These are phyloP conservation scores for Xerus inauris DNA, from an alignment of 2,113 vertebrate genomes.

Conservation along the genomic window DNA sequence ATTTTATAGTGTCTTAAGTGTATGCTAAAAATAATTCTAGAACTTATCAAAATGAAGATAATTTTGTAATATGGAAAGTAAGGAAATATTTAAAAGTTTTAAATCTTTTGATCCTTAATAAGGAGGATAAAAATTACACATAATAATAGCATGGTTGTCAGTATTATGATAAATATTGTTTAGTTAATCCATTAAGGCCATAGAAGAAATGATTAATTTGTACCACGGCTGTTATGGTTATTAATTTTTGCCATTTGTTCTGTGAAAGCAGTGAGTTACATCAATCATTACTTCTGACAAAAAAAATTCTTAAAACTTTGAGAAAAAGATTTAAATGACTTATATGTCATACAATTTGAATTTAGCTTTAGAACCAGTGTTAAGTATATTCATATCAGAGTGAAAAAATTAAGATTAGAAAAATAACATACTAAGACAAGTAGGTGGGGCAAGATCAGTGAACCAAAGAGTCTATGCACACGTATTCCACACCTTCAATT, in stretches of 20 bases:
- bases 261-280: not conserved
- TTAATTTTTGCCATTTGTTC: not conserved
- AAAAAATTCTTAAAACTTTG: not conserved
- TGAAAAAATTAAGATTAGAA: not conserved
- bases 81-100: not conserved
- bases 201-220: not conserved
- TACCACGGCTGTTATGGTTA: not conserved
- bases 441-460: fast-evolving
- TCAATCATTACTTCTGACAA: not conserved
- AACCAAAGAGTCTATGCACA: fast-evolving
- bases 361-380: not conserved
- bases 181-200: not conserved
- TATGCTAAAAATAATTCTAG: not conserved
- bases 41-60: slow-evolving; percentile 39
- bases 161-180: not conserved
- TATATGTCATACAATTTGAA: not conserved
- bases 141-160: not conserved
- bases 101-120: not conserved
- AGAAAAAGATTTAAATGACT: not conserved
- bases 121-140: not conserved
- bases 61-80: not conserved
- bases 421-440: not conserved
- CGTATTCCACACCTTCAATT: too few species aligned
- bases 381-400: not conserved
- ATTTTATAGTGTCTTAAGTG: slow-evolving; percentile 17